Evolutionary conservation across 2,888 invertebrate species (phyloP), one percentile per base, ranked within the genome.

Genomic region (Spilosoma lubricipeda): DNA sequence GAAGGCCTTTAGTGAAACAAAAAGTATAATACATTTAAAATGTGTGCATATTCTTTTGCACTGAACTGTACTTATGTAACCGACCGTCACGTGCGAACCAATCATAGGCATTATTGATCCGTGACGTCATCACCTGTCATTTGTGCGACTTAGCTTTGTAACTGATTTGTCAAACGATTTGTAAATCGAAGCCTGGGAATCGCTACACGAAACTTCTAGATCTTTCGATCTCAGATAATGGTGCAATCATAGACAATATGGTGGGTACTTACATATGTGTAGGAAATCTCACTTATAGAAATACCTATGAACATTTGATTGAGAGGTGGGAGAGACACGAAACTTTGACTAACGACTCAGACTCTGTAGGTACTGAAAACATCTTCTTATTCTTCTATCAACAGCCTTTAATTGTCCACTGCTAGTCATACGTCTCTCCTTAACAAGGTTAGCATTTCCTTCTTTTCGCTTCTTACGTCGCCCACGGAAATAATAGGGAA

Each of bases 41-140:
- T 59, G 68, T 56, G 0, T 20, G 3, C 33, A 13, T 2, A 72
- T 48, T 82, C 82, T 77, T 63, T 75, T 86, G 86, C 77, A 81
- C 76, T n/a, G 39, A 78, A 81, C 79, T 90, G 85, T 83, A 90
- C 80, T 77, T 72, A 79, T 71, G 71, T 77, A 80, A 86, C 85
- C 83, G 87, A 89, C 80, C 80, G 84, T 91, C 92, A 91, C 90
- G 92, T 90, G 89, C 89, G 82, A 81, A 78, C 88, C 88, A 88
- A 90, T 90, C 88, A 88, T 85, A 79, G 85, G 83, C 85, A 92
- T 92, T 91, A 92, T 88, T 80, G 83, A 79, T 87, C 84, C 91
- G 92, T 93, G 93, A 93, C 91, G 92, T 93, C 93, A 93, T 93
- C 91, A 89, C 69, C 75, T 76, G 78, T 78, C 83, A 86, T 87